A percentile compares a stretch with the other conserved stretches of the same genome.
These are phyloP conservation scores for Heteromyza rotundicornis DNA, from an alignment of 2,888 invertebrate species.

Conservation along the genomic window DNA sequence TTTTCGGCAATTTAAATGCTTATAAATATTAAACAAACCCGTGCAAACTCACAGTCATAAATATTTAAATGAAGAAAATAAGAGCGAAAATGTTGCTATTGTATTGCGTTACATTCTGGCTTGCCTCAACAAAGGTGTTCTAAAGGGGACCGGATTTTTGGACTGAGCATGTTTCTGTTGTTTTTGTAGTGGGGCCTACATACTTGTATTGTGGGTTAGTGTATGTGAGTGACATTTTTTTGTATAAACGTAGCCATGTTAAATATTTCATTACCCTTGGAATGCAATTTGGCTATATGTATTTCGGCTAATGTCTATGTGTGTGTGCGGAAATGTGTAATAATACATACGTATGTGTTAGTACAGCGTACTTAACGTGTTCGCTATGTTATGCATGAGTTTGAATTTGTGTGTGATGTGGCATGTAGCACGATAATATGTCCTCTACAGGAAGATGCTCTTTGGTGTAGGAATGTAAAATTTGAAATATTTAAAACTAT, in stretches of 20 bases:
- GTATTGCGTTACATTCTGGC: background rate
- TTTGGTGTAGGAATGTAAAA: no score
- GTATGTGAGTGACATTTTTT: constrained; percentile 20
- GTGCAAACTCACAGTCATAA: background rate
- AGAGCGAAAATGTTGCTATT: no score
- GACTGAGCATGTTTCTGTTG: background rate
- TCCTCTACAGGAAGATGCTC: no score
- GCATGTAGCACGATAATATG: background rate
- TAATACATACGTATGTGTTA: background rate
- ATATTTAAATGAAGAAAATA: no score
- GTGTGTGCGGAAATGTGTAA: background rate
- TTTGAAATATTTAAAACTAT: background rate
- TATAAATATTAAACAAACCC: constrained; percentile 4
- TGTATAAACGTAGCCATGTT: constrained; percentile 25
- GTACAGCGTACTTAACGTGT: background rate
- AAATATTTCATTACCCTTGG: constrained; percentile 27
- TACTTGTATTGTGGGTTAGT: constrained; percentile 4
- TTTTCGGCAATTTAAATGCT: constrained; percentile 14
- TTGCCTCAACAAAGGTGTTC: constrained; percentile 14
- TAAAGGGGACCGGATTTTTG: constrained; percentile 18
- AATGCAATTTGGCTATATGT: constrained; percentile 25
- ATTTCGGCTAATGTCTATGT: constrained; percentile 8
- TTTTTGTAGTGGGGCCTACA: background rate
- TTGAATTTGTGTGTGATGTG: background rate
- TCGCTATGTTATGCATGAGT: background rate